These are phyloP conservation scores for Petrocephalus zakoni DNA, from an alignment of 2,113 vertebrate species.

Conservation along the genomic window DNA sequence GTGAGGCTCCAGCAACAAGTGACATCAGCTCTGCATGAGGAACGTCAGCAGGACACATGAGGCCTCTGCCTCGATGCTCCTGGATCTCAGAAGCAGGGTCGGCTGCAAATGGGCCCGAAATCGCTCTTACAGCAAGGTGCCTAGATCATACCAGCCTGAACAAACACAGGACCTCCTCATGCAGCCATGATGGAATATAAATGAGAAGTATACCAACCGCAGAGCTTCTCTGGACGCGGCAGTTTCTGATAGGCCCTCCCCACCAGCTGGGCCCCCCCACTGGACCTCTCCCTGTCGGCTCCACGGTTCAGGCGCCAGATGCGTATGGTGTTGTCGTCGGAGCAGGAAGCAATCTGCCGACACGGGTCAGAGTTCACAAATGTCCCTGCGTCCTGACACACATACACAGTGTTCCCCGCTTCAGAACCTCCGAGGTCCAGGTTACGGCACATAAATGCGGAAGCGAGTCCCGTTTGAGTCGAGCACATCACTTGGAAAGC, in stretches of 20 bases:
- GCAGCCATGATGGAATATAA: not conserved
- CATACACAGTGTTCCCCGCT: not conserved
- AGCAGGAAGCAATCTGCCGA: constrained; percentile 87
- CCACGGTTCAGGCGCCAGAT: constrained; percentile 77
- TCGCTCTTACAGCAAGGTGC: not conserved
- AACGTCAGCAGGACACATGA: not conserved
- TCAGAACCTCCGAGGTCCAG: not conserved
- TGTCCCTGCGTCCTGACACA: constrained; percentile 13
- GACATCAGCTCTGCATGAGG: too few relatives aligned
- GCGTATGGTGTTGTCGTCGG: constrained; percentile 89
- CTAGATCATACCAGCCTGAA: not conserved
- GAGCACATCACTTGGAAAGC: too few relatives aligned
- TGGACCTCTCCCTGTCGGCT: constrained; percentile 46
- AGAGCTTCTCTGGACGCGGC: constrained; percentile 34
- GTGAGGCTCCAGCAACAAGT: too few relatives aligned
- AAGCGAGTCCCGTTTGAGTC: not conserved
- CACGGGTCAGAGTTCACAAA: constrained; percentile 25
- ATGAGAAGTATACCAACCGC: constrained; percentile 45
- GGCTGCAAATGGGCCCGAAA: not conserved
- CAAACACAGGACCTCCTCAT: not conserved
- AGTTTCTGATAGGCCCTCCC: constrained; percentile 72
- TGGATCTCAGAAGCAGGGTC: not conserved
- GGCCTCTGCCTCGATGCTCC: not conserved
- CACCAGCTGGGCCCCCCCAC: constrained; percentile 59
- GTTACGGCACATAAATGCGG: not conserved